Evolutionary conservation across 2,888 invertebrate species (phyloP).

Genomic region (Acleris literana): DNA sequence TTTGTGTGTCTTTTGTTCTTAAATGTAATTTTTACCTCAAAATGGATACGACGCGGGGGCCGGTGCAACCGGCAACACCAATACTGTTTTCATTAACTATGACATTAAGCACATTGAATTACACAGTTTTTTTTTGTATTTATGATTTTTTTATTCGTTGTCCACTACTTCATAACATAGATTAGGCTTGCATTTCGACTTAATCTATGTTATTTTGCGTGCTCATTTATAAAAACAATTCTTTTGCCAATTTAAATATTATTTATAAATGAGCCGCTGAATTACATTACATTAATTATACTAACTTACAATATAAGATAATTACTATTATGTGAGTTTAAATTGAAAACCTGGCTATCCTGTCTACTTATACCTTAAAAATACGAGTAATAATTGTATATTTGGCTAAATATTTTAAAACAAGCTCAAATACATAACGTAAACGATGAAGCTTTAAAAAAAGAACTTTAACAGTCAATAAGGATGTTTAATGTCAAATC

Average conservation of each 20-base stretch:
- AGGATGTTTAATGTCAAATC: conserved; percentile 79
- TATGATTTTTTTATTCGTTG: conserved; percentile 76
- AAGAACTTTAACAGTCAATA: conserved; percentile 72
- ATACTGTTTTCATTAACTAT: conserved; percentile 72
- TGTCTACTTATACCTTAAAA: conserved; percentile 71
- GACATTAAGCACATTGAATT: conserved; percentile 71
- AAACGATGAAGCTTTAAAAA: conserved; percentile 70
- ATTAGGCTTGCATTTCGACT: conserved; percentile 51
- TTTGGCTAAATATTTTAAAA: conserved; percentile 76
- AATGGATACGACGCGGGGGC: conserved; percentile 71
- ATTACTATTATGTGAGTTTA: conserved; percentile 71
- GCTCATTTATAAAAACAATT: conserved; percentile 59
- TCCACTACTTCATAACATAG: conserved; percentile 69
- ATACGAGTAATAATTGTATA: conserved; percentile 78
- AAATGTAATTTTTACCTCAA: conserved; percentile 47
- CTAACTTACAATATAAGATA: conserved; percentile 73
- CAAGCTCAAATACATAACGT: conserved; percentile 64
- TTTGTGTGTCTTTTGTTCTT: conserved; percentile 25
- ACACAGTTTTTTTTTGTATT: conserved; percentile 72
- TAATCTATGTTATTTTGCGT: conserved; percentile 53
- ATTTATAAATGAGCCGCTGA: conserved; percentile 54
- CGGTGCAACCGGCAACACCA: conserved; percentile 61
- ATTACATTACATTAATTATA: conserved; percentile 81
- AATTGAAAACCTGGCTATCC: conserved; percentile 84
- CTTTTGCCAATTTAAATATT: conserved; percentile 31